phyloP scores from a whole-genome alignment of 2,888 invertebrate species.

The Reticulitermes lucifugus region DNA sequence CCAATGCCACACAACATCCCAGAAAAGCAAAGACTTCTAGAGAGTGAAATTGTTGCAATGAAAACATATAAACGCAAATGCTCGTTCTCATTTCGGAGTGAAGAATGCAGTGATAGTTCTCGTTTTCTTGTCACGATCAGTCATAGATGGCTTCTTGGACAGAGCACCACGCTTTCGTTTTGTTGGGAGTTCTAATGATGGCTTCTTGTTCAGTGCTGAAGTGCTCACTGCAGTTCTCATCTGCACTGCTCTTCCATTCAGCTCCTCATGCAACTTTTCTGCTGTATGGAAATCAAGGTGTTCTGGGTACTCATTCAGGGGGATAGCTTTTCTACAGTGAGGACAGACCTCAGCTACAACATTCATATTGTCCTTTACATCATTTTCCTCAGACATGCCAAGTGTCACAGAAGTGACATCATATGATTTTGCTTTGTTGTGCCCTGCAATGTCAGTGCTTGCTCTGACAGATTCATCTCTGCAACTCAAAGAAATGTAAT shows the following conservation, averaged over 20 bases:
- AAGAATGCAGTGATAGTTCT: constrained; percentile 55
- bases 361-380: background rate
- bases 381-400: no score
- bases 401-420: no score
- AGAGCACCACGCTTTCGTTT: constrained; percentile 48
- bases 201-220: background rate
- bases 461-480: no score
- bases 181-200: constrained; percentile 27
- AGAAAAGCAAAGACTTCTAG: no score
- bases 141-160: constrained; percentile 13
- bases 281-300: constrained; percentile 91
- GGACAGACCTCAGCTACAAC: constrained; percentile 65
- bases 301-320: constrained; percentile 72
- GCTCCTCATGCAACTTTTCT: constrained; percentile 75
- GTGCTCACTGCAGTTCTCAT: background rate
- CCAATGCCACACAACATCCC: no score
- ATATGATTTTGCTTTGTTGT: no score
- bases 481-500: background rate
- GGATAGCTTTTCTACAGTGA: constrained; percentile 76
- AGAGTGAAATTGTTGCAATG: no score
- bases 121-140: constrained; percentile 53
- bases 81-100: constrained; percentile 50
- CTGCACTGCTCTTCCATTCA: constrained; percentile 64
- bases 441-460: no score
- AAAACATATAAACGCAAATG: no score